A percentile compares a stretch with the other conserved stretches of the same genome.
phyloP scores from a whole-genome alignment of 35 echinoderm and acorn worm genomes.

The Apostichopus parvimensis region DNA sequence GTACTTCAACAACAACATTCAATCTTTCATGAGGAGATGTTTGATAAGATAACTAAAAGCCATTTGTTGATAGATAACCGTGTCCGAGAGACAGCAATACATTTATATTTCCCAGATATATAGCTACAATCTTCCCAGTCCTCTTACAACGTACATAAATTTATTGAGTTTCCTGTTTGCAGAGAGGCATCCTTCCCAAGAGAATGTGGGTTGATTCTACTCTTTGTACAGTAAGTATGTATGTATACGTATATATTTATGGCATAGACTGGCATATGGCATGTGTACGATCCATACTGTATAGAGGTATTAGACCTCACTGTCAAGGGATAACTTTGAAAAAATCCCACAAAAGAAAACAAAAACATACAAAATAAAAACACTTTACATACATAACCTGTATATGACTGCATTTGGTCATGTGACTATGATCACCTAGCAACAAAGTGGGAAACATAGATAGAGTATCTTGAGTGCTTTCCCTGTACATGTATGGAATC shows the following conservation, averaged over 20 bases:
- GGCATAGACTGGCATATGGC: neutral
- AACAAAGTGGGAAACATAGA: no score
- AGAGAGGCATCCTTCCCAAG: neutral
- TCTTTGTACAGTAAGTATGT: neutral
- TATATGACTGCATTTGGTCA: no score
- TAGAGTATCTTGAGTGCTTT: no score
- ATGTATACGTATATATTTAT: neutral
- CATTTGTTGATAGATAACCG: neutral
- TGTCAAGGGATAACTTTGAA: no score
- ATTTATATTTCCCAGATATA: neutral
- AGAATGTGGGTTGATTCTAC: neutral
- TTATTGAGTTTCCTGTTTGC: neutral
- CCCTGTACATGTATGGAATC: no score
- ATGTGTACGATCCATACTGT: neutral
- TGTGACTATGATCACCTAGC: no score
- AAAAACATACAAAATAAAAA: no score
- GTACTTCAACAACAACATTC: neutral
- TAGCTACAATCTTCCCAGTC: neutral
- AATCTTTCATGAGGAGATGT: neutral
- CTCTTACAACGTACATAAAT: neutral
- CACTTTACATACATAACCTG: no score
- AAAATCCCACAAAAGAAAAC: no score
- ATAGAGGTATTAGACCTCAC: no score
- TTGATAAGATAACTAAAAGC: neutral
- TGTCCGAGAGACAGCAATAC: neutral